Conservation (phyloP, 1,140 invertebrate species). For the Diorhabda carinulata region DNA sequence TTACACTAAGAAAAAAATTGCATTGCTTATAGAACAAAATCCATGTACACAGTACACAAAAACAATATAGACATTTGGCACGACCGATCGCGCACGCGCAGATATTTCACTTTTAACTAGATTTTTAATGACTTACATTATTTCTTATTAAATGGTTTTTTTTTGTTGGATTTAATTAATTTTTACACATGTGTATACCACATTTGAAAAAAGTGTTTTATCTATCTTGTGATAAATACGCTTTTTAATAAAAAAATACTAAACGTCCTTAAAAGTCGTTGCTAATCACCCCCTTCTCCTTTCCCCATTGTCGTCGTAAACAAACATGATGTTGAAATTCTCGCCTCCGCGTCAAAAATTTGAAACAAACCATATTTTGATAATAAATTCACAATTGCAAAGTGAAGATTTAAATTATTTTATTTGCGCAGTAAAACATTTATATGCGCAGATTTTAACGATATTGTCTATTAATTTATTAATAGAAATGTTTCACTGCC, state of each 20-base stretch:
- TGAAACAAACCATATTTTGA: neutral
- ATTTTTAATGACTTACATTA: conserved; percentile 8
- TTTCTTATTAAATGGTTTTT: neutral
- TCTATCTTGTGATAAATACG: conserved; percentile 25
- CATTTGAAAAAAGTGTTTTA: conserved; percentile 37
- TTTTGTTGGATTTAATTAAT: conserved; percentile 13
- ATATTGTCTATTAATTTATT: no score
- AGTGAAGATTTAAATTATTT: no score
- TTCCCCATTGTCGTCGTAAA: neutral
- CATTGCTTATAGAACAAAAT: conserved; percentile 8
- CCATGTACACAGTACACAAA: conserved; percentile 38
- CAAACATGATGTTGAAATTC: neutral
- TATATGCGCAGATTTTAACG: no score
- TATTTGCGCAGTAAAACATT: no score
- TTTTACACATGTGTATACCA: conserved; percentile 30
- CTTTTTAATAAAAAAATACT: conserved; percentile 32
- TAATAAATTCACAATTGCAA: conserved; percentile 5
- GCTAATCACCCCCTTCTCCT: conserved; percentile 15
- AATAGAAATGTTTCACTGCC: no score
- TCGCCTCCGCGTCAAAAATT: neutral
- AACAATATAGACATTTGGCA: conserved; percentile 28
- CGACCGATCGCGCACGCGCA: neutral
- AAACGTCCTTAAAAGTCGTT: conserved; percentile 28
- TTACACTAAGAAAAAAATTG: conserved; percentile 8
- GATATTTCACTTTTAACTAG: conserved; percentile 18